phyloP scores from a whole-genome alignment of 1,140 invertebrate species.

The Chymomyza costata region DNA sequence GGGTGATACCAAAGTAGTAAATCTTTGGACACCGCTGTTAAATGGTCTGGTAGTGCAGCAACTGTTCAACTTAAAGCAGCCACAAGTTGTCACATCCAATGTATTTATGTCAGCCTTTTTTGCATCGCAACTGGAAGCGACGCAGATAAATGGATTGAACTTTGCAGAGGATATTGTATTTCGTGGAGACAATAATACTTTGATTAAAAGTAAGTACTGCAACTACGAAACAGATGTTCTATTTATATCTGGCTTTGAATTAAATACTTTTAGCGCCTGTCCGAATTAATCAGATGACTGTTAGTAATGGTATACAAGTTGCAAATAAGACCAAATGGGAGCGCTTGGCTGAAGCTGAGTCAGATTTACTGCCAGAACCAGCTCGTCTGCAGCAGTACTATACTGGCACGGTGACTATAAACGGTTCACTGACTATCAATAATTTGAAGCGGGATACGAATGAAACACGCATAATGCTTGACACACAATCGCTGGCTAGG shows the following conservation, averaged over 20 bases:
- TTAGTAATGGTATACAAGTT: constrained; percentile 44
- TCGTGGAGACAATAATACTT: constrained; percentile 29
- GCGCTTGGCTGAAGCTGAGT: constrained; percentile 1
- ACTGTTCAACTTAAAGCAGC: constrained; percentile 53
- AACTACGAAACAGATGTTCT: no score
- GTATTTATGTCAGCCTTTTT: constrained; percentile 55
- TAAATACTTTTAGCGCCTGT: constrained; percentile 56
- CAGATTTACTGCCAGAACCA: no score
- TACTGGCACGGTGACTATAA: constrained; percentile 44
- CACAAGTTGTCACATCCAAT: constrained; percentile 49
- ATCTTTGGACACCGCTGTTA: constrained; percentile 34
- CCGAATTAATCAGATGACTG: constrained; percentile 48
- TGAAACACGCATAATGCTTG: constrained; percentile 13
- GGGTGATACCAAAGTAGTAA: constrained; percentile 19
- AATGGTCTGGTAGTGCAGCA: constrained; percentile 47
- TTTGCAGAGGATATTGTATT: constrained; percentile 57
- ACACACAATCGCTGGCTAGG: constrained; percentile 29
- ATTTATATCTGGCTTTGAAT: not conserved
- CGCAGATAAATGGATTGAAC: constrained; percentile 46
- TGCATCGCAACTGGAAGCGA: constrained; percentile 42
- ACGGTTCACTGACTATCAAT: constrained; percentile 45
- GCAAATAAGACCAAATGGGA: constrained; percentile 16
- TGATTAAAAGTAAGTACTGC: constrained; percentile 49
- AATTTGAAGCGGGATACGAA: constrained; percentile 37
- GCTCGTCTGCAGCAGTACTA: constrained; percentile 55